These are phyloP conservation scores for Eulithis prunata DNA, from an alignment of 2,888 invertebrate genomes.

Conservation along the genomic window DNA sequence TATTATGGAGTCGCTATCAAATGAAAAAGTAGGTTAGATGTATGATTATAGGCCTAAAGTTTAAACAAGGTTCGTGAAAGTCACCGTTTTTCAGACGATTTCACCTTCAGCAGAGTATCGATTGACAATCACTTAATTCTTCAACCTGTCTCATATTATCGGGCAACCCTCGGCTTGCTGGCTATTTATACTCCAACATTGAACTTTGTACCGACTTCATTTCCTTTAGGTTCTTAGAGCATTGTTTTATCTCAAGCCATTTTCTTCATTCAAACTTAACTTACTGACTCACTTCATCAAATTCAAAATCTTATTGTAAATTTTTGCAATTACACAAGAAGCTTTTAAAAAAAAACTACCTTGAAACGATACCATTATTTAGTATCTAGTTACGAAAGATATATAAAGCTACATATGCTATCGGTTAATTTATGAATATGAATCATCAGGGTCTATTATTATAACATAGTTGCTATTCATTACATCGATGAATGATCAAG, in stretches of 20 bases:
- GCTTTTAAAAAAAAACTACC: too few species aligned
- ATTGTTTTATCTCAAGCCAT: not conserved
- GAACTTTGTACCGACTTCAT: conserved; percentile 35
- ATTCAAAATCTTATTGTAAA: too few species aligned
- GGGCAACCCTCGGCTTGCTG: conserved; percentile 41
- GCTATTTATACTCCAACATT: conserved; percentile 52
- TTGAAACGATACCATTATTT: too few species aligned
- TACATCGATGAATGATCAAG: conserved; percentile 7
- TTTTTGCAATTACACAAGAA: too few species aligned
- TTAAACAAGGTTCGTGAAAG: conserved; percentile 15
- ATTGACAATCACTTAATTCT: conserved; percentile 47
- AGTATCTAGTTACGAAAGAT: too few species aligned
- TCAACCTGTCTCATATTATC: conserved; percentile 51
- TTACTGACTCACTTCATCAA: too few species aligned
- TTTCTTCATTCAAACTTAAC: not conserved
- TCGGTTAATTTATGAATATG: not conserved
- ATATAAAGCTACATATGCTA: too few species aligned
- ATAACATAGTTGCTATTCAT: conserved; percentile 18
- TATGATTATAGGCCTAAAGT: not conserved
- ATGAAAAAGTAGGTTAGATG: too few species aligned
- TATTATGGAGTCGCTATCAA: too few species aligned
- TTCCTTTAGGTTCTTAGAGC: not conserved
- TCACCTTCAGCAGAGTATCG: conserved; percentile 37
- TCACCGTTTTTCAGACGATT: conserved; percentile 24
- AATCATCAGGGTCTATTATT: conserved; percentile 2